Evolutionary conservation across 2,797 vertebrate species (phyloP).

Genomic region (Pitangus sulphuratus): DNA sequence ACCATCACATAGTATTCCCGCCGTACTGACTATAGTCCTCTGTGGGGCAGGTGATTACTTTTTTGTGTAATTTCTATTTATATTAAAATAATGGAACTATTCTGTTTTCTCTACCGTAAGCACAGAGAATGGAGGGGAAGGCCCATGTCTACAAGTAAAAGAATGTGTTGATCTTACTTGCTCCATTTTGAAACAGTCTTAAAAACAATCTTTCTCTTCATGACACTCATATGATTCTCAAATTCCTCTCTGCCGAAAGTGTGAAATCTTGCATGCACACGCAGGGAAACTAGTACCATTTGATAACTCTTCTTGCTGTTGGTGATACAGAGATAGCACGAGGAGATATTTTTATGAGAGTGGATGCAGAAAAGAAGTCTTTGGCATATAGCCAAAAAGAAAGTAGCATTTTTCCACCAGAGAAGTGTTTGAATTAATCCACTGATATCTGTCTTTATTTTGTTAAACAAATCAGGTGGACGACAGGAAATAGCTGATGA

Average conservation of each 20-base stretch:
- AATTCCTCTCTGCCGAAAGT: not conserved
- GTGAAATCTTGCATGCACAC: not conserved
- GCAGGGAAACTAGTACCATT: not conserved
- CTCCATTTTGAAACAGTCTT: not conserved
- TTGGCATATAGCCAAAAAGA: not conserved
- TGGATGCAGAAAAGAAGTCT: not conserved
- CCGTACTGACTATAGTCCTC: accelerated
- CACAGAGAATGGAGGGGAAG: not conserved
- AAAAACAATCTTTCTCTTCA: not conserved
- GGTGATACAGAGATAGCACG: not conserved
- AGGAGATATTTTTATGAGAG: not conserved
- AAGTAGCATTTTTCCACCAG: not conserved
- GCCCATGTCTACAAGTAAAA: not conserved
- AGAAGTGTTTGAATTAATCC: not conserved
- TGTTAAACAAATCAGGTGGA: not conserved
- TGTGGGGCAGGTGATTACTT: not conserved
- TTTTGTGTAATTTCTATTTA: not conserved
- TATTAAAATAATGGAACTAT: not conserved
- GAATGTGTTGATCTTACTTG: not conserved
- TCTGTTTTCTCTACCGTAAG: not conserved
- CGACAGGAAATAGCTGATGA: not conserved
- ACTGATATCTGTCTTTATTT: not conserved
- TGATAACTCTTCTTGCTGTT: not conserved
- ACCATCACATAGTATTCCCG: not conserved
- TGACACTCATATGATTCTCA: not conserved